phyloP scores from a whole-genome alignment of 2,888 invertebrate species.

The Amphipyra tragopoginis region DNA sequence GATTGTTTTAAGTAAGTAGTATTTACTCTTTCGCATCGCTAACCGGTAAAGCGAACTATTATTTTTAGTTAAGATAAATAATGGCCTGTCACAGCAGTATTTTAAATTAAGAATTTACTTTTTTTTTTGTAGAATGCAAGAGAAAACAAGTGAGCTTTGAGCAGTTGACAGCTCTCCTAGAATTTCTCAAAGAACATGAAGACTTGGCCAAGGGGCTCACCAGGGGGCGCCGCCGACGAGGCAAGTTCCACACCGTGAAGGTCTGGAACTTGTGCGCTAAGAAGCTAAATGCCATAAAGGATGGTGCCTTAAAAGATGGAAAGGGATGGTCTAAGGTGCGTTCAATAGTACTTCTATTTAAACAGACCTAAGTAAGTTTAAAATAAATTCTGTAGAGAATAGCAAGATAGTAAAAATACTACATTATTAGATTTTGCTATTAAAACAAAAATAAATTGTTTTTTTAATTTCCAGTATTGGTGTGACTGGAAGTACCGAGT shows the following conservation, averaged over 20 bases:
- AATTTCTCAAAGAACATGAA: slow-evolving; percentile 73
- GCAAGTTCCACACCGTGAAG: slow-evolving; percentile 71
- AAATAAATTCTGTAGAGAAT: background rate
- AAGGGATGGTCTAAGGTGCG: slow-evolving; percentile 81
- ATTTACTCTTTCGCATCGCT: too few species aligned
- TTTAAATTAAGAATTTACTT: background rate
- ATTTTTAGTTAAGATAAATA: too few species aligned
- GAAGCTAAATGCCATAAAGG: slow-evolving; percentile 66
- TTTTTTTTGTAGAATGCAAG: slow-evolving; percentile 61
- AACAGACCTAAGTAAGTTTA: background rate
- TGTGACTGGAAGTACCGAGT: slow-evolving; percentile 82
- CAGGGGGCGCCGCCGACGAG: slow-evolving; percentile 69
- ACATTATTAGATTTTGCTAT: too few species aligned
- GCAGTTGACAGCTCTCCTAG: slow-evolving; percentile 70
- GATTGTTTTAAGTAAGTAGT: too few species aligned
- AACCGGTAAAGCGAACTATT: too few species aligned
- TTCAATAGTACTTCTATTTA: background rate
- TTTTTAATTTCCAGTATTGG: slow-evolving; percentile 72
- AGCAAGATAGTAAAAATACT: too few species aligned
- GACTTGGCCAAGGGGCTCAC: slow-evolving; percentile 71
- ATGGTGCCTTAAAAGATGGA: slow-evolving; percentile 73
- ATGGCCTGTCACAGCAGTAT: too few species aligned
- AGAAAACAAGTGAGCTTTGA: slow-evolving; percentile 69
- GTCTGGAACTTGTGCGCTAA: slow-evolving; percentile 76
- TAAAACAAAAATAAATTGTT: background rate